phyloP scores from a whole-genome alignment of 1,140 invertebrate species.

The Nephotettix cincticeps region DNA sequence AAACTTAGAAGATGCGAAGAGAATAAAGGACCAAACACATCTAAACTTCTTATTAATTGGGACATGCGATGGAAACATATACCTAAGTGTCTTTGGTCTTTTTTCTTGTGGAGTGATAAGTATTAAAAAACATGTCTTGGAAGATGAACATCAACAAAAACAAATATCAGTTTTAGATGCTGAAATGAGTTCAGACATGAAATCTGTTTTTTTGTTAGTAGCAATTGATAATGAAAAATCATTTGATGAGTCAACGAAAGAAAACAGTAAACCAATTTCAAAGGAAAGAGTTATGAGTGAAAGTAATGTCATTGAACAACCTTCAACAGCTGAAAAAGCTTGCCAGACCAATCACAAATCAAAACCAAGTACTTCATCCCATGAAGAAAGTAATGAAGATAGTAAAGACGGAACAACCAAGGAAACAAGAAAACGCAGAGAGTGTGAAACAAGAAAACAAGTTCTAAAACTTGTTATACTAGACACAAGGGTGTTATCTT shows the following conservation, averaged over 20 bases:
- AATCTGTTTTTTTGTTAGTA: constrained; percentile 53
- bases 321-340: too few relatives aligned
- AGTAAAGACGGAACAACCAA: not conserved
- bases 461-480: constrained; percentile 57
- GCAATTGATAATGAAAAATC: not conserved
- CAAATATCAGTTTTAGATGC: constrained; percentile 59
- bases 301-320: too few relatives aligned
- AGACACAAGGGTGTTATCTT: constrained; percentile 65
- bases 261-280: constrained; percentile 48
- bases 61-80: constrained; percentile 67
- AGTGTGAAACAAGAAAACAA: not conserved
- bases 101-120: constrained; percentile 71
- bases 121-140: not conserved
- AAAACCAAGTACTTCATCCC: too few relatives aligned
- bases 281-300: too few relatives aligned
- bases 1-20: constrained; percentile 61
- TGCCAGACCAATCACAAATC: too few relatives aligned
- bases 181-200: constrained; percentile 60
- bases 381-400: too few relatives aligned
- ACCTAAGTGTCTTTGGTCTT: constrained; percentile 81
- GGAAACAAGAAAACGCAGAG: not conserved
- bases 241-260: constrained; percentile 47
- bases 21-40: constrained; percentile 63
- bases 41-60: constrained; percentile 80
- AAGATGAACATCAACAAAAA: constrained; percentile 31